A percentile compares a stretch with the other conserved stretches of the same genome.
These are phyloP conservation scores for Arremon brunneinucha DNA, from an alignment of 2,797 vertebrate genomes.

Conservation along the genomic window DNA sequence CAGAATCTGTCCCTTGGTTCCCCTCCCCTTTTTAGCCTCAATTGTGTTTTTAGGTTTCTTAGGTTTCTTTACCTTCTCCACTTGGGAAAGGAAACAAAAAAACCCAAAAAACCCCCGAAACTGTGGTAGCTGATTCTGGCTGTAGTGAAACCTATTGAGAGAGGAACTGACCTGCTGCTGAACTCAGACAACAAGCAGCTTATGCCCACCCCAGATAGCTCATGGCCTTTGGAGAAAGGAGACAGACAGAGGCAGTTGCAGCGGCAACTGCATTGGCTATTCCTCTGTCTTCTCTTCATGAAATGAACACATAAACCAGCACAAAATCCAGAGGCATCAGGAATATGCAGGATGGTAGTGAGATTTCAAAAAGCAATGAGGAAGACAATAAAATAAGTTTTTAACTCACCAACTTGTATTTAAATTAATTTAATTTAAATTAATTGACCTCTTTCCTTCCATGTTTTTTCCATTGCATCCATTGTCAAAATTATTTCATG, in stretches of 20 bases:
- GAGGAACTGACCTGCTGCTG: constrained; percentile 5
- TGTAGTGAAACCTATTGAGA: neutral
- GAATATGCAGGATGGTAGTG: neutral
- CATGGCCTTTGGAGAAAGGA: constrained; percentile 3
- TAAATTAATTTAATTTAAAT: neutral
- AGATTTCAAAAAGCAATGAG: neutral
- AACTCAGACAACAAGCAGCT: constrained; percentile 23
- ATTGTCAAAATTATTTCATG: neutral
- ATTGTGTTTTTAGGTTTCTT: neutral
- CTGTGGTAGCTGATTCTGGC: neutral
- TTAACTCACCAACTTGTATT: neutral
- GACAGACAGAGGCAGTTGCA: neutral
- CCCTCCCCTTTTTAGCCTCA: neutral
- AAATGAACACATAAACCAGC: constrained; percentile 10
- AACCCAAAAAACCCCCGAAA: fast-evolving
- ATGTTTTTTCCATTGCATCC: neutral
- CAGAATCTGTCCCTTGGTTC: neutral
- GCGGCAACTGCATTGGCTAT: neutral
- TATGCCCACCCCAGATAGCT: neutral
- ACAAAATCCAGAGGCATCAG: neutral
- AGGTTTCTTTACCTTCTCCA: neutral
- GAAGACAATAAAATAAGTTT: neutral
- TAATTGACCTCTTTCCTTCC: neutral
- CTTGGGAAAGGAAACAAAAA: neutral
- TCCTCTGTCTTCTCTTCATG: neutral